Evolutionary conservation across 2,888 invertebrate species (phyloP).

Genomic region (Bruchidius siliquastri): DNA sequence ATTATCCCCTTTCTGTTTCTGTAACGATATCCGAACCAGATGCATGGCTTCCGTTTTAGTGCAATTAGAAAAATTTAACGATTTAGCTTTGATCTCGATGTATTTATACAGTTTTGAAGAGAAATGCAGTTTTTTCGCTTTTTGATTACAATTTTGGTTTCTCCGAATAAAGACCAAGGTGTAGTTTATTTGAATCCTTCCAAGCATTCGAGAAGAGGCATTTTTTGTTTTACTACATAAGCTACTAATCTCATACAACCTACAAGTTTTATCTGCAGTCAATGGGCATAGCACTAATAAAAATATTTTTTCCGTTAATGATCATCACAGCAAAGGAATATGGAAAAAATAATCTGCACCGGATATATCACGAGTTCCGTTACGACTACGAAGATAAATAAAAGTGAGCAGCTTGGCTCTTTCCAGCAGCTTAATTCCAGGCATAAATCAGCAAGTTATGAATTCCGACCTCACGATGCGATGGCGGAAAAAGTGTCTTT

Average conservation of each 20-base stretch:
- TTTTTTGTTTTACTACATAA: too few species aligned
- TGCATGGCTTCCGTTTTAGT: neutral
- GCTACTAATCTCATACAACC: too few species aligned
- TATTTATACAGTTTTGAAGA: neutral
- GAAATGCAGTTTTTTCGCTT: neutral
- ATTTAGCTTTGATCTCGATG: neutral
- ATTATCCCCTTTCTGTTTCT: neutral
- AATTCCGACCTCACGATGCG: neutral
- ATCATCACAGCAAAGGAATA: neutral
- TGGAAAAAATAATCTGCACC: neutral
- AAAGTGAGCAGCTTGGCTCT: neutral
- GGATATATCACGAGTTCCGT: neutral
- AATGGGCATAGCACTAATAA: neutral
- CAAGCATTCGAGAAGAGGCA: too few species aligned
- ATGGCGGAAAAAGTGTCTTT: neutral
- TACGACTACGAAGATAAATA: neutral
- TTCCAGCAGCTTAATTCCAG: neutral
- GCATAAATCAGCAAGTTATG: neutral
- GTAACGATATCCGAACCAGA: neutral
- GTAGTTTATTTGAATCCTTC: too few species aligned
- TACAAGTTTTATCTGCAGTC: too few species aligned
- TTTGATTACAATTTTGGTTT: too few species aligned
- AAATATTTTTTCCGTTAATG: neutral
- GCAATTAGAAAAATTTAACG: neutral
- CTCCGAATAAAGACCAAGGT: too few species aligned